Conservation (phyloP, 2,797 vertebrate genomes). For the Microctenopoma steveboyesi region DNA sequence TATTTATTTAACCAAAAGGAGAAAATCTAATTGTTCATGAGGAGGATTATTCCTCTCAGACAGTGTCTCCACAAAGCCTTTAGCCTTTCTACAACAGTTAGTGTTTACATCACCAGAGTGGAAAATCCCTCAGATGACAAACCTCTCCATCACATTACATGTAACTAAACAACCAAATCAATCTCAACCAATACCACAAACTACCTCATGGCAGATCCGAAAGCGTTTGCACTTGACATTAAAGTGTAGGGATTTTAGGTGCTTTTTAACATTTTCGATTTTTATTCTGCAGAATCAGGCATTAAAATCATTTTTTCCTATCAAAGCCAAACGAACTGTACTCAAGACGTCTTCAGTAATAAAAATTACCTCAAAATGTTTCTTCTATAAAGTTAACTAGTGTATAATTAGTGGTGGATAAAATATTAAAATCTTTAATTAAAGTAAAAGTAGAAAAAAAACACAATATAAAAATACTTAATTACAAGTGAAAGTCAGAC, state of each 20-base stretch:
- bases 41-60: constrained; percentile 71
- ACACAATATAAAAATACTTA: constrained; percentile 4
- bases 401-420: constrained; percentile 13
- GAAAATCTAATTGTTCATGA: constrained; percentile 76
- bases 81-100: constrained; percentile 56
- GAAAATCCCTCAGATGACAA: constrained; percentile 80
- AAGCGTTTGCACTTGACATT: constrained; percentile 48
- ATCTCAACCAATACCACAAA: constrained; percentile 53
- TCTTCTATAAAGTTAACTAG: constrained; percentile 17
- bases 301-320: constrained; percentile 6
- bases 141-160: constrained; percentile 76
- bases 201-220: constrained; percentile 42
- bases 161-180: constrained; percentile 72
- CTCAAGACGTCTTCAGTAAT: neutral
- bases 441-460: constrained; percentile 1
- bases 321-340: constrained; percentile 22
- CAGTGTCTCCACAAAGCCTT: constrained; percentile 55
- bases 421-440: constrained; percentile 19
- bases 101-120: constrained; percentile 70
- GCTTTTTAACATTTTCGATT: constrained; percentile 49
- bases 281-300: neutral
- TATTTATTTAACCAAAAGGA: constrained; percentile 84
- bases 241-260: constrained; percentile 32
- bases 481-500: constrained; percentile 1
- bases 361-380: neutral